phyloP scores from a whole-genome alignment of 1,140 invertebrate genomes.

The Drosophila arawakana region DNA sequence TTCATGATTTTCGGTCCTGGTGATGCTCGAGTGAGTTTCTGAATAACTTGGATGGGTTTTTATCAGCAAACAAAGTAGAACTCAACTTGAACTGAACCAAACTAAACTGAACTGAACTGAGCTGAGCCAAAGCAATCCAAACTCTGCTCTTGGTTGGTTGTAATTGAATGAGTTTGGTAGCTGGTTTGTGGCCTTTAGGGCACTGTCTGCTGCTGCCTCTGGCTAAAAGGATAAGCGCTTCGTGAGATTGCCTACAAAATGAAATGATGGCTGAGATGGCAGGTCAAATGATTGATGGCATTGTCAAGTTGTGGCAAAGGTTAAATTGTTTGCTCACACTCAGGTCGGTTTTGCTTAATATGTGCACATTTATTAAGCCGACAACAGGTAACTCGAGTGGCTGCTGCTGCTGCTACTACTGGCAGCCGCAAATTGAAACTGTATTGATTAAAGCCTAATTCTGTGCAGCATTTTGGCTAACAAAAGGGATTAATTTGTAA shows the following conservation, averaged over 20 bases:
- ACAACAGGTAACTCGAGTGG: slow-evolving; percentile 56
- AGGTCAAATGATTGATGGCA: slow-evolving; percentile 48
- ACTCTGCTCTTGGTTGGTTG: slow-evolving; percentile 10
- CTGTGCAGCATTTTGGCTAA: not conserved
- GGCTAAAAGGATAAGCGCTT: slow-evolving; percentile 37
- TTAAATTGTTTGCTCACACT: slow-evolving; percentile 64
- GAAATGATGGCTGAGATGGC: slow-evolving; percentile 55
- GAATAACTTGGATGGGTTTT: slow-evolving; percentile 44
- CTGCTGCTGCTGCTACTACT: not conserved
- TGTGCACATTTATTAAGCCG: slow-evolving; percentile 55
- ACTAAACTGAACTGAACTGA: slow-evolving; percentile 3
- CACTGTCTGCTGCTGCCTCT: not conserved
- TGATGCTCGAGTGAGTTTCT: slow-evolving; percentile 41
- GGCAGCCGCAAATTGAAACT: slow-evolving; percentile 27
- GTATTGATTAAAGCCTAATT: slow-evolving; percentile 18
- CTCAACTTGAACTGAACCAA: slow-evolving; percentile 1
- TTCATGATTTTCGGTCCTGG: slow-evolving; percentile 64
- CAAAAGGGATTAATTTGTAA: slow-evolving; percentile 7
- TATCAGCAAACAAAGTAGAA: slow-evolving; percentile 40
- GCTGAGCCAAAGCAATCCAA: slow-evolving; percentile 3
- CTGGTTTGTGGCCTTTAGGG: slow-evolving; percentile 23
- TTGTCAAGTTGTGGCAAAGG: slow-evolving; percentile 51
- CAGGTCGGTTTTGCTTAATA: slow-evolving; percentile 26
- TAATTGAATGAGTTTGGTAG: slow-evolving; percentile 29
- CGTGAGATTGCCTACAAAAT: slow-evolving; percentile 56